These are phyloP conservation scores for Porites evermanni DNA, from an alignment of 92 coral and sea anemone species.

Conservation along the genomic window DNA sequence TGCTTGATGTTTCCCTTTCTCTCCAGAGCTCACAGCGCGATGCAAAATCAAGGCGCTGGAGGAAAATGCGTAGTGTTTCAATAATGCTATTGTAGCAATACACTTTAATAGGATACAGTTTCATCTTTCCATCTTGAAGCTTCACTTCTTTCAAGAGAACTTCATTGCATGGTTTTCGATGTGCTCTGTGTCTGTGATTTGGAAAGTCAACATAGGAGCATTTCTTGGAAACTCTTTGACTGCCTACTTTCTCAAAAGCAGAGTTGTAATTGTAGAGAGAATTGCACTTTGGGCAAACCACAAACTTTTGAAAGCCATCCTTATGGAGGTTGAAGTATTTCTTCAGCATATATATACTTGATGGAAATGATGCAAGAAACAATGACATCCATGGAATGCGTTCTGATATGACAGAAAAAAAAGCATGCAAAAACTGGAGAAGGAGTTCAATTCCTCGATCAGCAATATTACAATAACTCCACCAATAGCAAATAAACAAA, in stretches of 20 bases:
- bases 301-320: slow-evolving; percentile 55
- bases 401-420: slow-evolving; percentile 47
- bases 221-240: slow-evolving; percentile 37
- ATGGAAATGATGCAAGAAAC: slow-evolving; percentile 59
- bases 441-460: slow-evolving; percentile 68
- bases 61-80: slow-evolving; percentile 28
- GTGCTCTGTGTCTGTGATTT: slow-evolving; percentile 25
- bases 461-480: slow-evolving; percentile 53
- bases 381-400: slow-evolving; percentile 49
- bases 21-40: slow-evolving; percentile 45
- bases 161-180: slow-evolving; percentile 44
- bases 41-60: slow-evolving; percentile 28
- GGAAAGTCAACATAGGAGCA: slow-evolving; percentile 48
- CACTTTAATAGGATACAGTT: slow-evolving; percentile 20
- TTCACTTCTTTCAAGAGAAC: slow-evolving; percentile 40
- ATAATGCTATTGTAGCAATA: slow-evolving; percentile 45
- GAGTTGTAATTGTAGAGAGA: slow-evolving; percentile 49
- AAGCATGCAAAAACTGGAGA: slow-evolving; percentile 52
- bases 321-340: slow-evolving; percentile 56
- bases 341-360: slow-evolving; percentile 51
- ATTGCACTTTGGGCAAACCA: slow-evolving; percentile 65
- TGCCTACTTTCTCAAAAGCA: slow-evolving; percentile 50
- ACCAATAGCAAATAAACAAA: slow-evolving; percentile 65
- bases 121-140: slow-evolving; percentile 29
- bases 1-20: slow-evolving; percentile 17